Evolutionary conservation across 2,113 vertebrate species (phyloP).

Genomic region (Salvelinus namaycush): DNA sequence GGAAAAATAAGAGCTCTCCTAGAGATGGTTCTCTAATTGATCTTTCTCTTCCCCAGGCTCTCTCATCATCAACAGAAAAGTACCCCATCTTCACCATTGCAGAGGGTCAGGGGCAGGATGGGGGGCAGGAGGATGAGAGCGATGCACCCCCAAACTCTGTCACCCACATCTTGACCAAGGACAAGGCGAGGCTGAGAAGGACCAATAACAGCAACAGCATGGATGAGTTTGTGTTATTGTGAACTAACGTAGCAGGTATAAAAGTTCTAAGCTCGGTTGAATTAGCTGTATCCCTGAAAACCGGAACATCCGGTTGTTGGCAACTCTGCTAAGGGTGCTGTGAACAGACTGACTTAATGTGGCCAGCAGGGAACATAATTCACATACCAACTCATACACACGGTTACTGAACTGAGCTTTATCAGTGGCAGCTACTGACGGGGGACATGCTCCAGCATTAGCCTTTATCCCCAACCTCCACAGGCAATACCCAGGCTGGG

Average conservation of each 20-base stretch:
- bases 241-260: constrained; percentile 15
- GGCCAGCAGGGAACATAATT: neutral
- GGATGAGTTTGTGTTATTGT: constrained; percentile 88
- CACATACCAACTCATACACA: neutral
- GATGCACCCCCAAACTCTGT: constrained; percentile 40
- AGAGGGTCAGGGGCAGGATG: constrained; percentile 75
- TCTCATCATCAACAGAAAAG: constrained; percentile 73
- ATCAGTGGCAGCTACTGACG: constrained; percentile 12
- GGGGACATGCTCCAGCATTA: neutral
- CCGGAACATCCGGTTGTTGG: too few relatives aligned
- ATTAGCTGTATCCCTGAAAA: too few relatives aligned
- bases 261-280: too few relatives aligned
- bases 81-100: constrained; percentile 88
- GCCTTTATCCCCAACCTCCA: neutral
- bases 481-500: neutral
- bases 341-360: neutral
- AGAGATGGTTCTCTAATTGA: neutral
- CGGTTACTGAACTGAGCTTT: constrained; percentile 9
- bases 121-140: constrained; percentile 56
- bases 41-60: constrained; percentile 64
- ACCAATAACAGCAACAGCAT: constrained; percentile 63
- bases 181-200: constrained; percentile 40
- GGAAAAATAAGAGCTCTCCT: neutral
- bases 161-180: constrained; percentile 54
- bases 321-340: neutral